Base-by-base conservation (phyloP, 2,797 vertebrate species). In the Acanthiza pusilla region DNA sequence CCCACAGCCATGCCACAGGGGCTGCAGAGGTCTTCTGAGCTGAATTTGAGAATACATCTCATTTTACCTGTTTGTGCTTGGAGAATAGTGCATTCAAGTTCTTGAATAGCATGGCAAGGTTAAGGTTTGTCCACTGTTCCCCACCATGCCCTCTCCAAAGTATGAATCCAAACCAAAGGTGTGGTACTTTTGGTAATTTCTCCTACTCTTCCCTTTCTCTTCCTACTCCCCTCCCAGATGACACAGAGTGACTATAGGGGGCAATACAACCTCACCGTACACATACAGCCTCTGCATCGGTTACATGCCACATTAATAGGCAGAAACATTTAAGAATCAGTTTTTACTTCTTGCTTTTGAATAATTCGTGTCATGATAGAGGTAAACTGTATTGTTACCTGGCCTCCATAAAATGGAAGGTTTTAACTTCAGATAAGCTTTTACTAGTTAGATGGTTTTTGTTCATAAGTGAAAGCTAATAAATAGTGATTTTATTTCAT, bases 211-310 rank as follows among this genome's bases (percentile, higher is more conserved):
- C 34, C 29, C 42, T 62, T 83, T 81, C 61, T 74, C 36, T 91
- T 87, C 68, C 53, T 65, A 54, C 78, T 89, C 34, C 50, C 36
- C 72, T 81, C 32, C 88, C 55, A 96, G 88, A 76, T 96, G 94
- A 95, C 92, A 88, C 84, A 77, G n/a, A 93, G 94, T 89, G 98
- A 97, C 97, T 96, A 96, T 92, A 98, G 97, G 97, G 97, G 97
- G 97, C 97, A 98, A 97, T 97, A 71, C 97, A 98, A 86, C 96
- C 97, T 96, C 96, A 94, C 88, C 92, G 79, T 94, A 90, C 47
- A 67, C 60, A 29, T 36, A 80, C 55, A 91, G 87, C 82, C 60
- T 93, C 51, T 61, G 57, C 75, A 19, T 88, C 8, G 0, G 10
- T 60, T 78, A 29, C 40, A 16, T 17, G 61, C 48, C 47, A 48